Conservation (phyloP, 1,140 invertebrate species). For the Araneus ventricosus region DNA sequence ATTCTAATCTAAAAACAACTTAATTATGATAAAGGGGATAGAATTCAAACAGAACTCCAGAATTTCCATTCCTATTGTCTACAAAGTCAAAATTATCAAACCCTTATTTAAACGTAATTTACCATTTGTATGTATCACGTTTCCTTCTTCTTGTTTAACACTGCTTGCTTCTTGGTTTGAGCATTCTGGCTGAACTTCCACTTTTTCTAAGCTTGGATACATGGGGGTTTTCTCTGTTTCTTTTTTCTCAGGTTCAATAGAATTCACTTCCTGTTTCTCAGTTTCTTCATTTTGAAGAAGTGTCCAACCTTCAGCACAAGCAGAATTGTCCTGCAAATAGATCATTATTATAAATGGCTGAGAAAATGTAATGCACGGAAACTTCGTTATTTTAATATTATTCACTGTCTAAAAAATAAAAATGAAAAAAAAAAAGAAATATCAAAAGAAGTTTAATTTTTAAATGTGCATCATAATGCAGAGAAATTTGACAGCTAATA, state of each 20-base stretch:
- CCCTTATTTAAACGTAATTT: neutral
- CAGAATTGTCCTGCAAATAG: slow-evolving; percentile 10
- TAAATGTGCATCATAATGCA: too few species aligned
- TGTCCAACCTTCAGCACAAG: slow-evolving; percentile 44
- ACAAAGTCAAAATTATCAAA: neutral
- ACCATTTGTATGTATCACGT: neutral
- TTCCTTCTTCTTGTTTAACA: neutral
- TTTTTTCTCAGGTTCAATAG: neutral
- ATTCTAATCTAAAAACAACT: too few species aligned
- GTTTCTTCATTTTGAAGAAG: slow-evolving; percentile 15
- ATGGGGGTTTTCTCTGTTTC: neutral
- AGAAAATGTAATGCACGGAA: too few species aligned
- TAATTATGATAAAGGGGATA: too few species aligned
- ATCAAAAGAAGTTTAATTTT: too few species aligned
- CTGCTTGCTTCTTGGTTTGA: neutral
- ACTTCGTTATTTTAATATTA: too few species aligned
- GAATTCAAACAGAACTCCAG: too few species aligned
- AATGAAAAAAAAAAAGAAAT: too few species aligned
- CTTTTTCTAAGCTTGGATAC: neutral
- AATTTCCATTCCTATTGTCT: too few species aligned
- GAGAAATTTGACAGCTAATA: too few species aligned
- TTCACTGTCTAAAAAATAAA: too few species aligned
- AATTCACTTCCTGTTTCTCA: neutral
- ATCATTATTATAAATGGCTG: neutral
- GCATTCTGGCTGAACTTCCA: neutral